These are phyloP conservation scores for Bacillus rossius DNA, from an alignment of 1,140 invertebrate genomes.

Conservation along the genomic window DNA sequence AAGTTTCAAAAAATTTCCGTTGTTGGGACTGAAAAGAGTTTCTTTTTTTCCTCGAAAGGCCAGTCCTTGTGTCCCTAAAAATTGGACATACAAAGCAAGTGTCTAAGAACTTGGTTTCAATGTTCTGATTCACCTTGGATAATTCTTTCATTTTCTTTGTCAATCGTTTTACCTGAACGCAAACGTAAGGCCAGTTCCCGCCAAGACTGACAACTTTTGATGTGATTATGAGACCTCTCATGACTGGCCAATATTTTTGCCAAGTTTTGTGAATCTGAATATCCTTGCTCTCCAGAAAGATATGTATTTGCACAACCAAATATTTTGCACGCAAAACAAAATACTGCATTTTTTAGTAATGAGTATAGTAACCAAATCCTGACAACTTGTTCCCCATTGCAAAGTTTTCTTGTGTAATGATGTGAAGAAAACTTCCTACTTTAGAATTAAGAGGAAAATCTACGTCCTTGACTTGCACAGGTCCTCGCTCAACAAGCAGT, in stretches of 20 bases:
- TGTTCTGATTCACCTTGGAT: constrained; percentile 2
- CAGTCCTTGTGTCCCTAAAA: constrained; percentile 18
- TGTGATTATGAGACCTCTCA: constrained; percentile 13
- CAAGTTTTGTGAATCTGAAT: constrained; percentile 12
- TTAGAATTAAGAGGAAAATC: not conserved
- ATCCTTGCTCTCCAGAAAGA: not conserved
- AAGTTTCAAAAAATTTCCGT: constrained; percentile 7
- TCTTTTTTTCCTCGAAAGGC: constrained; percentile 20
- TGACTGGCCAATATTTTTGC: not conserved
- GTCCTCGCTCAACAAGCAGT: constrained; percentile 1
- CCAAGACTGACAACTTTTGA: not conserved
- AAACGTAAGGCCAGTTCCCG: no score
- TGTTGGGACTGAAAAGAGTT: constrained; percentile 14
- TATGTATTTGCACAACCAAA: not conserved
- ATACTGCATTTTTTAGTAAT: not conserved
- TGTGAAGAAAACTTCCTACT: constrained; percentile 27
- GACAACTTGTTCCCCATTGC: constrained; percentile 12
- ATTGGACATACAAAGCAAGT: constrained; percentile 17
- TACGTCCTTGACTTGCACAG: not conserved
- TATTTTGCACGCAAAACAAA: constrained; percentile 11
- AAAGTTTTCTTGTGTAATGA: constrained; percentile 7
- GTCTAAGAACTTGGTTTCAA: constrained; percentile 11
- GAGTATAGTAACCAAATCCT: constrained; percentile 13
- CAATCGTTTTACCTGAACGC: constrained; percentile 15
- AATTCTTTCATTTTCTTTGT: constrained; percentile 20